phyloP scores from a whole-genome alignment of 2,113 vertebrate genomes.

The Lipotes vexillifer region DNA sequence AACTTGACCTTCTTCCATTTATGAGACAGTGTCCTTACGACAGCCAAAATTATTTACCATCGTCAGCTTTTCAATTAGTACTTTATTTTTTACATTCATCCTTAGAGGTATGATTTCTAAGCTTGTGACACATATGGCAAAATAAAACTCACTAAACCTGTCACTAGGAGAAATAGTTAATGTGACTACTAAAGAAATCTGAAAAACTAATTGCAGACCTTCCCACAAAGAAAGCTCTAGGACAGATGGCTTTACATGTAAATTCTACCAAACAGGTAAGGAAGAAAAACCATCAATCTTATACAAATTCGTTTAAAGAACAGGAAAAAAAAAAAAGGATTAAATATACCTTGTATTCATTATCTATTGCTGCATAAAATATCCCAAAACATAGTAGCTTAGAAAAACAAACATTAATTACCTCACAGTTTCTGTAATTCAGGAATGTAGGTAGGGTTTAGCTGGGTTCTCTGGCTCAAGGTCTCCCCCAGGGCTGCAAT shows the following conservation, averaged over 20 bases:
- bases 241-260: background rate
- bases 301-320: background rate
- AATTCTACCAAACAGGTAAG: background rate
- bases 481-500: background rate
- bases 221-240: background rate
- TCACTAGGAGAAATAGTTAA: background rate
- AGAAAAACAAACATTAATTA: background rate
- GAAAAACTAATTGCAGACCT: background rate
- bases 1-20: background rate
- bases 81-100: background rate
- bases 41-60: background rate
- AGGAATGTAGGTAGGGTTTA: background rate
- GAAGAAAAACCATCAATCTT: background rate
- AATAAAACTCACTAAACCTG: background rate
- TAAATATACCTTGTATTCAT: background rate
- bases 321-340: background rate
- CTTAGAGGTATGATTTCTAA: background rate
- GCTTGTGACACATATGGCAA: background rate
- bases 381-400: background rate
- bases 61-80: background rate
- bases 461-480: background rate
- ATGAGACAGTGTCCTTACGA: background rate
- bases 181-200: background rate
- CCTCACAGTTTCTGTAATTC: background rate
- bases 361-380: background rate